phyloP scores from a whole-genome alignment of 2,797 vertebrate species.

The Tachyglossus aculeatus region DNA sequence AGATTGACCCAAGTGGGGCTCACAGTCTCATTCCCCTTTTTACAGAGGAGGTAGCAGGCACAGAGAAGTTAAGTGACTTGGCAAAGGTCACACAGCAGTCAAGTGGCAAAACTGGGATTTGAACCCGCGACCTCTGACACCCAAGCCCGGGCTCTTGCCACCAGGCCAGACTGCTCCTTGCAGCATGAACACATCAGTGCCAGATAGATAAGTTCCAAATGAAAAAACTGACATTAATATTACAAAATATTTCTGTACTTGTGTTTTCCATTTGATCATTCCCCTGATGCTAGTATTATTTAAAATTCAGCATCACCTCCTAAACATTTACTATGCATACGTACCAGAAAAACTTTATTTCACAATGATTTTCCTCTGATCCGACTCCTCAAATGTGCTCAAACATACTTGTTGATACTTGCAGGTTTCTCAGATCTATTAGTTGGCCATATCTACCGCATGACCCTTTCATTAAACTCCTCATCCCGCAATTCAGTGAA shows the following conservation, averaged over 20 bases:
- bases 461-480: slow-evolving; percentile 39
- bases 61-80: too few species aligned
- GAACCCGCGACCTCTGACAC: too few species aligned
- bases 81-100: too few species aligned
- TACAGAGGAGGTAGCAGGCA: too few species aligned
- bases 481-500: slow-evolving; percentile 26
- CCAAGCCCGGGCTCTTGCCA: too few species aligned
- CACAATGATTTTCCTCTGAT: slow-evolving; percentile 58
- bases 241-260: slow-evolving; percentile 50
- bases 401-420: slow-evolving; percentile 53
- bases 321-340: slow-evolving; percentile 63
- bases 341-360: slow-evolving; percentile 68
- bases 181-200: too few species aligned
- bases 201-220: too few species aligned
- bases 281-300: slow-evolving; percentile 59
- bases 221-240: too few species aligned
- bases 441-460: slow-evolving; percentile 50
- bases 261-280: slow-evolving; percentile 46
- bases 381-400: slow-evolving; percentile 46
- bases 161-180: too few species aligned
- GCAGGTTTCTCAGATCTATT: slow-evolving; percentile 59
- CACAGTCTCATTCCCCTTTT: too few species aligned
- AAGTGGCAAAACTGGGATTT: too few species aligned
- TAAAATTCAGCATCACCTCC: slow-evolving; percentile 56
- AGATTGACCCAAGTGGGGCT: too few species aligned